phyloP scores from a whole-genome alignment of 2,888 invertebrate species.

The Keiferia lycopersicella region DNA sequence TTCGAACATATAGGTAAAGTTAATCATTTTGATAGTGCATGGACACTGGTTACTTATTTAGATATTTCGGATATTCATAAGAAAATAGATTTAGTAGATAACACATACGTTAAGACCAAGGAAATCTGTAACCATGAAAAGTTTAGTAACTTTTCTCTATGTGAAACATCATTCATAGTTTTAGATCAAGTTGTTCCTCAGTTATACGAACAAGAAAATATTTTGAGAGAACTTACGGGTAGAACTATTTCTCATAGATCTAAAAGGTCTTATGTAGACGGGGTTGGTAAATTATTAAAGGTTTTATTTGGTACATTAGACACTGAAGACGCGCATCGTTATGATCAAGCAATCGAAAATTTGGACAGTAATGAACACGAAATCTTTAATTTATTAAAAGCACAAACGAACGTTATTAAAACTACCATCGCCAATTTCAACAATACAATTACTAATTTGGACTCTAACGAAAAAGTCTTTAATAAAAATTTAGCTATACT shows the following conservation, averaged over 20 bases:
- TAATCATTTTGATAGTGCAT: too few species aligned
- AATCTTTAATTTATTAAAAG: slow-evolving; percentile 32
- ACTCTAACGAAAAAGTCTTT: slow-evolving; percentile 31
- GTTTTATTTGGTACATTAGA: slow-evolving; percentile 36
- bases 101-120: too few species aligned
- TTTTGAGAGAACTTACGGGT: slow-evolving; percentile 33
- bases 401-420: slow-evolving; percentile 31
- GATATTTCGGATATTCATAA: too few species aligned
- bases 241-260: slow-evolving; percentile 24
- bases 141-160: slow-evolving; percentile 32
- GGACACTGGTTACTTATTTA: too few species aligned
- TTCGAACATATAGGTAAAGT: too few species aligned
- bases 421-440: slow-evolving; percentile 34
- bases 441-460: slow-evolving; percentile 31
- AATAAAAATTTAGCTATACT: slow-evolving; percentile 33
- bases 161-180: slow-evolving; percentile 30
- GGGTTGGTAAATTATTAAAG: slow-evolving; percentile 35
- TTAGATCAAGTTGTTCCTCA: slow-evolving; percentile 33
- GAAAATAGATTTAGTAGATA: too few species aligned
- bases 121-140: not conserved
- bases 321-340: slow-evolving; percentile 32
- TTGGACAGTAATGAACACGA: slow-evolving; percentile 33
- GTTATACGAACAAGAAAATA: slow-evolving; percentile 31
- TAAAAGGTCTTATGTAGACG: slow-evolving; percentile 35
- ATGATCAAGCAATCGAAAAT: slow-evolving; percentile 34